Conservation (phyloP, 2,797 vertebrate species). For the Lepidocolaptes lacrymiger region DNA sequence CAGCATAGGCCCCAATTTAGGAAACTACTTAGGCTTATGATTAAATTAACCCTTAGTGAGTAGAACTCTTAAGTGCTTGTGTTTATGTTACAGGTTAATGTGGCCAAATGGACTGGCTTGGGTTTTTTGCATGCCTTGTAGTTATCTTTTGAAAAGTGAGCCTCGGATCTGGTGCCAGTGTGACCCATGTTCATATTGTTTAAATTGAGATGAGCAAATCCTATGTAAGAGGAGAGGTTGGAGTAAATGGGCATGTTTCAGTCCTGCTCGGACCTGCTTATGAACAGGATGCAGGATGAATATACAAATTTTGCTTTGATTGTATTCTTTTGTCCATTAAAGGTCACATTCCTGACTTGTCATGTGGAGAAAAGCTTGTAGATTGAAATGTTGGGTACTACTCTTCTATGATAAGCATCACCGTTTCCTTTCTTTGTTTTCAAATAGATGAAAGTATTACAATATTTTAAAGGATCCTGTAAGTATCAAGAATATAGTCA, state of each 20-base stretch:
- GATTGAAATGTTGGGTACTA: background rate
- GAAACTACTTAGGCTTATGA: background rate
- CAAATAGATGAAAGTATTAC: background rate
- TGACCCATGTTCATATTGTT: background rate
- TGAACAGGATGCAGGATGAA: background rate
- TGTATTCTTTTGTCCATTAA: background rate
- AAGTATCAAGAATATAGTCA: background rate
- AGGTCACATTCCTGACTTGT: background rate
- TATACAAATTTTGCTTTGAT: background rate
- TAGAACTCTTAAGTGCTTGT: background rate
- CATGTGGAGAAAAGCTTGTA: background rate
- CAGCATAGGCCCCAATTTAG: background rate
- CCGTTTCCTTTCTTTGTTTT: background rate
- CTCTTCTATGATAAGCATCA: background rate
- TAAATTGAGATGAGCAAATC: background rate
- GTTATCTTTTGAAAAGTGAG: background rate
- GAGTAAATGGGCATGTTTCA: background rate
- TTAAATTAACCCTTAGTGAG: background rate
- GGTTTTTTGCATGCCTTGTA: background rate
- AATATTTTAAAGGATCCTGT: background rate
- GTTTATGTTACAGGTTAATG: background rate
- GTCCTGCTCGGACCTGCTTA: background rate
- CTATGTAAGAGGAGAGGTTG: background rate
- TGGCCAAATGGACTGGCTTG: background rate
- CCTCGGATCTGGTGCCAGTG: background rate